phyloP scores from a whole-genome alignment of 2,888 invertebrate genomes.

The Carterocephalus palaemon region DNA sequence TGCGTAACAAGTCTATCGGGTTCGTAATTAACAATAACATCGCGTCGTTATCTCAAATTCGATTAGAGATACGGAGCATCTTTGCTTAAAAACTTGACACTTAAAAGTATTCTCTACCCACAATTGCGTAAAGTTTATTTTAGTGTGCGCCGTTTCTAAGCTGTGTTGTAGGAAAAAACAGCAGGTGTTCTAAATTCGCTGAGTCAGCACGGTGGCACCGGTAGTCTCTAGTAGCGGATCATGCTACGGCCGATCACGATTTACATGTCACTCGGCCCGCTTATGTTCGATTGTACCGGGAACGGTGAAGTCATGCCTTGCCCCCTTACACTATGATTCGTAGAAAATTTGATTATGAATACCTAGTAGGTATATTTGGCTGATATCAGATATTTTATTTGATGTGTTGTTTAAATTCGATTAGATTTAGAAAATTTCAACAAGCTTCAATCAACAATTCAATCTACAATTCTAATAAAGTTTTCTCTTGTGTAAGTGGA shows the following conservation, averaged over 20 bases:
- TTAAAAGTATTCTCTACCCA: slow-evolving; percentile 1
- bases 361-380: slow-evolving; percentile 10
- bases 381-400: background rate
- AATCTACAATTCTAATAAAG: too few relatives aligned
- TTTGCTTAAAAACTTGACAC: slow-evolving; percentile 4
- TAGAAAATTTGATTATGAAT: slow-evolving; percentile 60
- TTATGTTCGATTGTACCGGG: slow-evolving; percentile 68
- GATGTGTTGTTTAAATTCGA: too few relatives aligned
- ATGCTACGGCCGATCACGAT: slow-evolving; percentile 71
- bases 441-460: too few relatives aligned
- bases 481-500: too few relatives aligned
- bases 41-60: slow-evolving; percentile 44
- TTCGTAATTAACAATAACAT: slow-evolving; percentile 51
- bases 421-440: too few relatives aligned
- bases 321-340: slow-evolving; percentile 42
- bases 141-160: slow-evolving; percentile 2
- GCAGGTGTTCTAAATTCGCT: slow-evolving; percentile 70
- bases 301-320: slow-evolving; percentile 56
- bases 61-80: slow-evolving; percentile 28
- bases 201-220: slow-evolving; percentile 74
- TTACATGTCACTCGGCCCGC: slow-evolving; percentile 76
- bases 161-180: slow-evolving; percentile 29
- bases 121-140: slow-evolving; percentile 4
- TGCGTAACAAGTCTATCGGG: slow-evolving; percentile 42
- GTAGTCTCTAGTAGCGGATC: slow-evolving; percentile 74